Evolutionary conservation across 2,888 invertebrate genomes (phyloP).

Genomic region (Phyto melanocephala): DNA sequence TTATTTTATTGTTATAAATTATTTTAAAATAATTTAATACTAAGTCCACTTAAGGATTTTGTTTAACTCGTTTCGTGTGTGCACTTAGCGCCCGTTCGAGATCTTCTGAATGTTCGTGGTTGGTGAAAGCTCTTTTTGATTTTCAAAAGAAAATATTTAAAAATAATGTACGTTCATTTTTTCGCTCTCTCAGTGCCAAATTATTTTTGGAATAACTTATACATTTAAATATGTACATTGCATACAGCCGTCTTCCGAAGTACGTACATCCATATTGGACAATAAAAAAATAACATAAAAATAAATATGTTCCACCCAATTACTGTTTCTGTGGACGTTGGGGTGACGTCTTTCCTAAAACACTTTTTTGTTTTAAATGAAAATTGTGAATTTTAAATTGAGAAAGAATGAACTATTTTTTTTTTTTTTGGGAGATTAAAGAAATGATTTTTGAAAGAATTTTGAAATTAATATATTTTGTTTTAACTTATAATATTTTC

Average conservation of each 20-base stretch:
- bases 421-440: neutral
- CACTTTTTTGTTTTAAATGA: neutral
- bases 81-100: constrained; percentile 79
- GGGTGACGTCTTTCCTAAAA: neutral
- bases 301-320: neutral
- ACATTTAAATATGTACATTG: constrained; percentile 7
- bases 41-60: constrained; percentile 54
- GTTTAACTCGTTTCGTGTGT: constrained; percentile 72
- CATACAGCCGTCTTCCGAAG: neutral
- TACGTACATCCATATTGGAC: neutral
- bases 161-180: constrained; percentile 53
- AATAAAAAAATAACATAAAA: neutral
- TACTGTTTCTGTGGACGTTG: neutral
- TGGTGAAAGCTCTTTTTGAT: constrained; percentile 74
- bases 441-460: neutral
- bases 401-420: neutral
- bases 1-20: constrained; percentile 12
- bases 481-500: too few species aligned
- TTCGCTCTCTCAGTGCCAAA: constrained; percentile 72
- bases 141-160: constrained; percentile 68
- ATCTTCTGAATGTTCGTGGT: constrained; percentile 74
- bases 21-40: constrained; percentile 64
- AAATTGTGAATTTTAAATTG: neutral
- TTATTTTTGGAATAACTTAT: constrained; percentile 78
- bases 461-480: neutral